A percentile compares a stretch with the other conserved stretches of the same genome.
Evolutionary conservation across 1,140 invertebrate species (phyloP).

Genomic region (Drosophila miranda): DNA sequence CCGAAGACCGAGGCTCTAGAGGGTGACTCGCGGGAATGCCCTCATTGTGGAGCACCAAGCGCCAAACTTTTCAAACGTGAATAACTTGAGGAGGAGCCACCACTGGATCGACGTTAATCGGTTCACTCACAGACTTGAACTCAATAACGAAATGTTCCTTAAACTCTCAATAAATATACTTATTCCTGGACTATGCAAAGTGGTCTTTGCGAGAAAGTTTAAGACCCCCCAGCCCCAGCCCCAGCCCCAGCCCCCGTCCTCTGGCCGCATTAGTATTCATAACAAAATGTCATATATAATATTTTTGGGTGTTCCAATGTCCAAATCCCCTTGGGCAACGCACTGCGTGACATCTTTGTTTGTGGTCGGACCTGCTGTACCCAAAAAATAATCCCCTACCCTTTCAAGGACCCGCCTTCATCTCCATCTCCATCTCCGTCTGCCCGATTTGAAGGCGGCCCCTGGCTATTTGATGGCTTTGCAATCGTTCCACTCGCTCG

Average conservation of each 20-base stretch:
- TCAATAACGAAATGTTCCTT: too few species aligned
- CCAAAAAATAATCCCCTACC: slow-evolving; percentile 66
- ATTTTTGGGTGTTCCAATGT: slow-evolving; percentile 56
- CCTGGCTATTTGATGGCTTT: slow-evolving; percentile 77
- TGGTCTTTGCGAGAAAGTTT: slow-evolving; percentile 8
- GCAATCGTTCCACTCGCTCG: slow-evolving; percentile 68
- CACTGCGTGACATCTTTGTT: slow-evolving; percentile 77
- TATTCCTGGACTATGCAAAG: slow-evolving; percentile 32
- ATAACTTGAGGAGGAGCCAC: too few species aligned
- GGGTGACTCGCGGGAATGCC: too few species aligned
- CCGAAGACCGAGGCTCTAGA: too few species aligned
- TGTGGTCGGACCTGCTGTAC: slow-evolving; percentile 46
- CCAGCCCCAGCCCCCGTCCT: slow-evolving; percentile 10
- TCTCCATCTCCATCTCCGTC: neutral
- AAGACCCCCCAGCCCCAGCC: neutral
- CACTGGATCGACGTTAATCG: too few species aligned
- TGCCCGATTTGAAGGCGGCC: slow-evolving; percentile 53
- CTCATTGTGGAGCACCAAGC: too few species aligned
- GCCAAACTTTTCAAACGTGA: too few species aligned
- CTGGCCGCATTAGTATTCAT: slow-evolving; percentile 69
- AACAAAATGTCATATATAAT: slow-evolving; percentile 75
- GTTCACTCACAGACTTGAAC: too few species aligned
- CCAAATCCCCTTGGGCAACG: slow-evolving; percentile 65
- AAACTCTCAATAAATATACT: slow-evolving; percentile 13
- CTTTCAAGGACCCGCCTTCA: slow-evolving; percentile 11